Evolutionary conservation across 2,113 vertebrate species (phyloP).

Genomic region (Natator depressus): DNA sequence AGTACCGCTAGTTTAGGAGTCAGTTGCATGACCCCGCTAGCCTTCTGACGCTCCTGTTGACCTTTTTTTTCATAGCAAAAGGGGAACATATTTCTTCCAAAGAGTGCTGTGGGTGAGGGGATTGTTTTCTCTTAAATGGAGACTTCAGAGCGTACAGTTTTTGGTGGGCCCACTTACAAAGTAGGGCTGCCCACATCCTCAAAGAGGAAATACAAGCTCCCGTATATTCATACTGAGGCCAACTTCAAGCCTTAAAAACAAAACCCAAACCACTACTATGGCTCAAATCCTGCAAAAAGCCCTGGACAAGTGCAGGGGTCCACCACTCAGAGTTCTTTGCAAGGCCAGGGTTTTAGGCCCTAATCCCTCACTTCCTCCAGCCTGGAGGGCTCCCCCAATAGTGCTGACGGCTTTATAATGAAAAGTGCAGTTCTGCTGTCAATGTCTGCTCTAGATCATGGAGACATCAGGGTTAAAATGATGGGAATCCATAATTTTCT

Average conservation of each 20-base stretch:
- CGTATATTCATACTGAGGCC: background rate
- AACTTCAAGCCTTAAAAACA: background rate
- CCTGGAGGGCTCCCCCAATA: background rate
- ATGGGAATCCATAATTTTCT: background rate
- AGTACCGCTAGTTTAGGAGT: background rate
- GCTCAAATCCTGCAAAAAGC: background rate
- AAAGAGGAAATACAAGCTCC: background rate
- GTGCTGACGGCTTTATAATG: background rate
- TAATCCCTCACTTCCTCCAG: background rate
- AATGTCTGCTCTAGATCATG: background rate
- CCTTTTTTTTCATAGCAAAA: background rate
- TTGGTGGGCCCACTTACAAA: background rate
- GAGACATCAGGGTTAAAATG: background rate
- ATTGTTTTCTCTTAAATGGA: background rate
- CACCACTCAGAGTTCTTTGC: background rate
- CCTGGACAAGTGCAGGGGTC: rapidly evolving
- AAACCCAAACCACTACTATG: background rate
- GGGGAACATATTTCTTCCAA: background rate
- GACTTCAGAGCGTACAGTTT: background rate
- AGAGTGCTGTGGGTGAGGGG: background rate
- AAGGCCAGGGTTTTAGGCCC: background rate
- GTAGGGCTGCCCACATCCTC: background rate
- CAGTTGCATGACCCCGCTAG: background rate
- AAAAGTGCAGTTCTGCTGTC: background rate
- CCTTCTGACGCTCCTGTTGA: background rate